A percentile compares a stretch with the other conserved stretches of the same genome.
Conservation (phyloP, 1,140 invertebrate genomes). For the Alviniconcha marisindica region DNA sequence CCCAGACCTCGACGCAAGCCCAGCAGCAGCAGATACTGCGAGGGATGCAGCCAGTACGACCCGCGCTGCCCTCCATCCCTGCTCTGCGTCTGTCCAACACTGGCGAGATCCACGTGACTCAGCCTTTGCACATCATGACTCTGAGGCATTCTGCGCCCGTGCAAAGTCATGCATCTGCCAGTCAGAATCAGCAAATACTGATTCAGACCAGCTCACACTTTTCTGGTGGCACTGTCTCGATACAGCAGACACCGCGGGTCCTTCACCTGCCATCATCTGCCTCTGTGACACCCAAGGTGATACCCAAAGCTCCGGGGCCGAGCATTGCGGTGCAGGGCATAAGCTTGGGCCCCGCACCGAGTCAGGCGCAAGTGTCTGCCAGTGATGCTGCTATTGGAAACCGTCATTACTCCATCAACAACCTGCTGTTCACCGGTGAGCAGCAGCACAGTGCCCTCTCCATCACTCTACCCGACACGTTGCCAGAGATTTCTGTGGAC, state of each 20-base stretch:
- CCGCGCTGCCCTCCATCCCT: neutral
- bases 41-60: slow-evolving; percentile 16
- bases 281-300: no score
- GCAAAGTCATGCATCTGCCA: neutral
- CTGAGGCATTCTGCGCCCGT: neutral
- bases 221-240: slow-evolving; percentile 17
- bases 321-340: neutral
- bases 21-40: slow-evolving; percentile 11
- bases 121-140: slow-evolving; percentile 14
- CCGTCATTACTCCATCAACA: slow-evolving; percentile 36
- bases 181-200: neutral
- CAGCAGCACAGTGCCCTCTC: slow-evolving; percentile 28
- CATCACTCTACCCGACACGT: slow-evolving; percentile 27
- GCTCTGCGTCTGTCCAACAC: neutral
- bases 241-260: neutral
- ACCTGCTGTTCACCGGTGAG: slow-evolving; percentile 37
- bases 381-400: neutral
- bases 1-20: neutral
- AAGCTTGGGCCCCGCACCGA: neutral
- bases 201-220: slow-evolving; percentile 28
- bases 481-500: slow-evolving; percentile 37
- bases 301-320: neutral
- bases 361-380: neutral
- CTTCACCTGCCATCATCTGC: slow-evolving; percentile 5
- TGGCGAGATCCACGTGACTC: neutral